Evolutionary conservation across 2,888 invertebrate species (phyloP).

Genomic region (Hetaerina titia): DNA sequence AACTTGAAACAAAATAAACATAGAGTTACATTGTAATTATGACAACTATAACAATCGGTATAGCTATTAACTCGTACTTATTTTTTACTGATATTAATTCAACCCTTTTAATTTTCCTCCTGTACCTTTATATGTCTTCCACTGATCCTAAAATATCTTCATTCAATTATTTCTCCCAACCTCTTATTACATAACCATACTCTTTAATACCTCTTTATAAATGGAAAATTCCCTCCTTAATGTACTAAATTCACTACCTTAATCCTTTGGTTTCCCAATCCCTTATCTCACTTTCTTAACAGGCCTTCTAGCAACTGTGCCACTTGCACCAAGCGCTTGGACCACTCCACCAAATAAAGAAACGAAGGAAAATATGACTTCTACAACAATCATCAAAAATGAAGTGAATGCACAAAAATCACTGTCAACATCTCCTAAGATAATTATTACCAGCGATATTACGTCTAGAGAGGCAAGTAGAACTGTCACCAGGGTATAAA

Average conservation of each 20-base stretch:
- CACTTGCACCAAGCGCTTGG: constrained; percentile 10
- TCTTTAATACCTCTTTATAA: not conserved
- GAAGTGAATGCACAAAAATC: constrained; percentile 58
- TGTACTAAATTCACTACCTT: not conserved
- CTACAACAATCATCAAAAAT: not conserved
- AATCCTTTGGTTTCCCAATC: not conserved
- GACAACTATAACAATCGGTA: no score
- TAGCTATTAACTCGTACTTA: no score
- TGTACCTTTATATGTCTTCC: no score
- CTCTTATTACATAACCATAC: not conserved
- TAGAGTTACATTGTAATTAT: no score
- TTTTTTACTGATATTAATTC: no score
- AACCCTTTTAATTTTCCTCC: no score
- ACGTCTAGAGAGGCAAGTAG: constrained; percentile 16
- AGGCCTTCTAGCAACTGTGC: constrained; percentile 52
- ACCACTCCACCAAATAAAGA: constrained; percentile 9
- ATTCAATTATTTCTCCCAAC: no score
- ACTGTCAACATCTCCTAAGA: constrained; percentile 39
- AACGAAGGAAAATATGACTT: not conserved
- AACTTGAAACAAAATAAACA: no score
- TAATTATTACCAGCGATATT: constrained; percentile 25
- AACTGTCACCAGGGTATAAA: not conserved
- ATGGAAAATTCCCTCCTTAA: not conserved
- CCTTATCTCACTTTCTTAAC: not conserved
- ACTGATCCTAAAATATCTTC: no score